Evolutionary conservation across 1,140 invertebrate genomes (phyloP).

Genomic region (Trichonephila inaurata): DNA sequence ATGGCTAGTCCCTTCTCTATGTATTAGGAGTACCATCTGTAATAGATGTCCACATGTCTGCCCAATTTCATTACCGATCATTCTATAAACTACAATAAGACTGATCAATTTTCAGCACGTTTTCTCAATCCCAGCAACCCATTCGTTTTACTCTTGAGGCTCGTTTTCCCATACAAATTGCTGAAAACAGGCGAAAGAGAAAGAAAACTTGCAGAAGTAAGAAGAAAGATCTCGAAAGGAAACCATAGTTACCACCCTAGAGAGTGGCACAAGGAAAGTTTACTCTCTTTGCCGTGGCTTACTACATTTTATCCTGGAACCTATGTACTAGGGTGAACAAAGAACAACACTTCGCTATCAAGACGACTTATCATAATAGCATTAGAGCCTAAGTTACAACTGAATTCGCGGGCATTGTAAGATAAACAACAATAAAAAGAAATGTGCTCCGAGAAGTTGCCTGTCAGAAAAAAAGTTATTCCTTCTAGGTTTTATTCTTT

Average conservation of each 20-base stretch:
- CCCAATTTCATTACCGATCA: not conserved
- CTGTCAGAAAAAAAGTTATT: conserved; percentile 30
- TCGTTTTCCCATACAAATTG: not conserved
- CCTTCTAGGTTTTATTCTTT: not conserved
- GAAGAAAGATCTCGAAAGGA: conserved; percentile 8
- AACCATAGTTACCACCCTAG: not conserved
- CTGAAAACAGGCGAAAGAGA: not conserved
- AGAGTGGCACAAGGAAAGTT: not conserved
- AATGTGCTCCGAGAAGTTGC: not conserved
- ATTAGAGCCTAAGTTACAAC: conserved; percentile 39
- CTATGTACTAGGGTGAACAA: not conserved
- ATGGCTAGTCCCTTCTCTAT: too few relatives aligned
- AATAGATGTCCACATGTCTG: not conserved
- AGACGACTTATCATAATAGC: conserved; percentile 65
- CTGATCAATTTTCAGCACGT: not conserved
- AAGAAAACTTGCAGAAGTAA: not conserved
- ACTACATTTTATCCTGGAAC: not conserved
- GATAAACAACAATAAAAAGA: conserved; percentile 47
- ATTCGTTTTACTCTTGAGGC: not conserved
- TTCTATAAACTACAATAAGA: not conserved
- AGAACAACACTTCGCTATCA: conserved; percentile 56
- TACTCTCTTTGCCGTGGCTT: not conserved
- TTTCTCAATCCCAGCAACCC: not conserved
- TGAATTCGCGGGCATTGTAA: not conserved
- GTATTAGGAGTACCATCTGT: too few relatives aligned